These are phyloP conservation scores for Lycophotia porphyrea DNA, from an alignment of 2,888 invertebrate genomes.

Conservation along the genomic window DNA sequence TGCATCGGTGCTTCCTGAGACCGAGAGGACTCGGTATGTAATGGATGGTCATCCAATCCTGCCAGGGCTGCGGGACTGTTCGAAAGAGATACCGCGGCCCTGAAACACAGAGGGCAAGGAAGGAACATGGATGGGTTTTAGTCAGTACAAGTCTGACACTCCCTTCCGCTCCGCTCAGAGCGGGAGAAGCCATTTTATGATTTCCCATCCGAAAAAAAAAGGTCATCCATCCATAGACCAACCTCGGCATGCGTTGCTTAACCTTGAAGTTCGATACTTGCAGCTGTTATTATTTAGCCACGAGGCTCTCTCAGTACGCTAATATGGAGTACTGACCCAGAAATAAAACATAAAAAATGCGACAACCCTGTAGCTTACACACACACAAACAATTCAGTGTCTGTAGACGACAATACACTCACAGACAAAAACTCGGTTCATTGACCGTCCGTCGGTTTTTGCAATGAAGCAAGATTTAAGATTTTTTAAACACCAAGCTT, in stretches of 20 bases:
- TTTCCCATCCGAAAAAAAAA: no score
- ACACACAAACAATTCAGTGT: conserved; percentile 31
- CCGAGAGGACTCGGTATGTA: not conserved
- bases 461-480: conserved; percentile 68
- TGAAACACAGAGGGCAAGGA: no score
- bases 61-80: no score
- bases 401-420: conserved; percentile 54
- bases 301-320: not conserved
- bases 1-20: not conserved
- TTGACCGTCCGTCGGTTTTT: conserved; percentile 76
- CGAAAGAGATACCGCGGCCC: no score
- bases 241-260: not conserved
- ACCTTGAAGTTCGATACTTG: not conserved
- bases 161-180: no score
- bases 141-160: no score
- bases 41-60: not conserved
- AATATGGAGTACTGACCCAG: no score
- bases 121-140: no score
- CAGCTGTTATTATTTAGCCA: not conserved
- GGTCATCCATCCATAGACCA: not conserved
- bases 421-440: conserved; percentile 67
- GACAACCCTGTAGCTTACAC: conserved; percentile 20
- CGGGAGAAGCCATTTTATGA: no score
- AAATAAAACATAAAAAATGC: no score
- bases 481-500: conserved; percentile 43